These are phyloP conservation scores for Smittia sp. DNA, from an alignment of 2,888 invertebrate genomes.

Conservation along the genomic window DNA sequence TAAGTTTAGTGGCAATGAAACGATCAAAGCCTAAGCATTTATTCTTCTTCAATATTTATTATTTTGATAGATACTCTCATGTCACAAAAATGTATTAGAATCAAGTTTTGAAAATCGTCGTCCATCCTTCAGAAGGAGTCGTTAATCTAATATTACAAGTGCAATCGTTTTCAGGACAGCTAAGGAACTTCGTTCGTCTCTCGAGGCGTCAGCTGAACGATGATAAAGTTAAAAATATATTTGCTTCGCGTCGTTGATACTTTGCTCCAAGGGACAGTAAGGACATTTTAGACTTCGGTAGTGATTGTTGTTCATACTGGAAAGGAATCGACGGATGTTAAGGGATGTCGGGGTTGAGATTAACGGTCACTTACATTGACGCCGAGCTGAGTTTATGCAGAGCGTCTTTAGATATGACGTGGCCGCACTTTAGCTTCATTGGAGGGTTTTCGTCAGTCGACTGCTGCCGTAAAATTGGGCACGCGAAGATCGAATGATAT, in stretches of 20 bases:
- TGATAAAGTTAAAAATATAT: constrained; percentile 76
- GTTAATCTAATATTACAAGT: too few species aligned
- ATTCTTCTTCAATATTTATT: too few species aligned
- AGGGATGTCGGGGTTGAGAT: neutral
- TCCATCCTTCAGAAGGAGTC: too few species aligned
- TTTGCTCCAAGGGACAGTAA: constrained; percentile 97
- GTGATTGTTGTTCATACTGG: constrained; percentile 45
- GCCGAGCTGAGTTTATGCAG: constrained; percentile 90
- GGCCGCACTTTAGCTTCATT: constrained; percentile 94
- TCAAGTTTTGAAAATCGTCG: too few species aligned
- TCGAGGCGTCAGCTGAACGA: neutral
- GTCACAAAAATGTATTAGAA: too few species aligned
- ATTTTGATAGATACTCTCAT: too few species aligned
- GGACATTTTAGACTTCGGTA: constrained; percentile 90
- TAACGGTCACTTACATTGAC: constrained; percentile 77
- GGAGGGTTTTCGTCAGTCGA: constrained; percentile 95
- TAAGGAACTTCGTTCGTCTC: too few species aligned
- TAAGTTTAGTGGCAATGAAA: too few species aligned
- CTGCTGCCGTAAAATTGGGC: constrained; percentile 96
- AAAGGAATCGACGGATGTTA: constrained; percentile 11
- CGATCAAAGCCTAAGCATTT: too few species aligned
- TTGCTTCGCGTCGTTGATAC: constrained; percentile 85
- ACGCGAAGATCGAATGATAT: constrained; percentile 98
- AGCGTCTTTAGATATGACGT: constrained; percentile 97
- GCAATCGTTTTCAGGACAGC: too few species aligned